Evolutionary conservation across 2,888 invertebrate genomes (phyloP), one percentile per base, ranked within the genome.

Genomic region (Leptarthrus brevirostris): DNA sequence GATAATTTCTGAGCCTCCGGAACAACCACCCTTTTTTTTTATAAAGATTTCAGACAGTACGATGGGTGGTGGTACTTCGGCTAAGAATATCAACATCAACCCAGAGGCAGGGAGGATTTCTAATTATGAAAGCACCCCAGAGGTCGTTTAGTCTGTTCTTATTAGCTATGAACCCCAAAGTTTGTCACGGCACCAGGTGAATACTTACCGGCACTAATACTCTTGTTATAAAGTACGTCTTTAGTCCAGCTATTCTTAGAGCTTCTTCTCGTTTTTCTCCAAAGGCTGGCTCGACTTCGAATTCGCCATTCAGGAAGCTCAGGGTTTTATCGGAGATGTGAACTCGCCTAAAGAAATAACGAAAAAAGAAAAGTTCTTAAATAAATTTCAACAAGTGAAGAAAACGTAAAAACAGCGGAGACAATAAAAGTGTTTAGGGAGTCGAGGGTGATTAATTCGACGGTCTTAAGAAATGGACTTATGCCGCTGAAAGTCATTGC

Each of bases 211-310:
- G 95, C 84, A 93, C 94, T 61, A 95, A 86, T 73, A 95, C 93
- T 83, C 90, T 90, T 44, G 91, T 92, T 79, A 97, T 96, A 86
- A 97, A 96, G 86, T 91, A 97, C 2, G 97, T 97, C 85, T 93
- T 93, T 80, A 97, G 89, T 75, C 95, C 95, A 3, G 96, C 95
- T 82, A 93, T 92, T 61, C 94, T 89, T 73, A 97, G 86, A 79
- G 93, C 91, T 85, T 97, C 96, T 83, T 97, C 97, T n/a, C 96
- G 89, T 77, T 93, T 92, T 83, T 96, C 96, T 0, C 96, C 97
- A 82, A 90, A 91, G 0, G 93, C 96, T 2, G 94, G 92, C 82
- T 96, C 96, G 78, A 97, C 94, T 86, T 96, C 96, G 83, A 97
- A 97, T 84, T 96, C 95, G 40, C 93, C 93, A 82, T 91, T 92